Evolutionary conservation across 2,797 vertebrate genomes (phyloP), one percentile per base, ranked within the genome.

Genomic region (Hozukius guyotensis): DNA sequence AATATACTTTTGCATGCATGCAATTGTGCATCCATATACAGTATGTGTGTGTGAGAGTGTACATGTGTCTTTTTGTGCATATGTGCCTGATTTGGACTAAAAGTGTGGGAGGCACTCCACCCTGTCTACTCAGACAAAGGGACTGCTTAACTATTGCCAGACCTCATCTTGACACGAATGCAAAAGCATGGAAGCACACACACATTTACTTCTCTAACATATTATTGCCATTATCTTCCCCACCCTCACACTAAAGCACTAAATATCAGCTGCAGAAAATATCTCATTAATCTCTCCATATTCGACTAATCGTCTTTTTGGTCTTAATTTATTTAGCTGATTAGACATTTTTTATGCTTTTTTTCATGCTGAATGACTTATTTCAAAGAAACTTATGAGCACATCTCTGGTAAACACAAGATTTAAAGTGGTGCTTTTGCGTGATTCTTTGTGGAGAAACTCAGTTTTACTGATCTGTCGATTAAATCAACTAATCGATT

Each of bases 61-160:
- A 24, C 61, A 55, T 62, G 24, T 59, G 32, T 82, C 46, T 66
- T 62, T 66, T 66, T 81, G 69, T 60, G 65, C 63, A 31, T 76
- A 61, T 83, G 79, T 69, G 65, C 76, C 72, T 86, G 86, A 87
- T 82, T 87, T 84, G 69, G 65, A 79, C 60, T 52, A 52, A 46
- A 46, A 63, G 84, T 81, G 89, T 87, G 76, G 79, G 90, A 88
- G 86, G 78, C 68, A 66, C 87, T 91, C 89, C 85, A 87, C 88
- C 91, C 88, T 83, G 76, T 82, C 88, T 84, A 77, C 75, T 88
- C 78, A 87, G 88, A 94, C 91, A 93, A 90, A 90, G 83, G 71
- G 53, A 81, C 88, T 78, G 63, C 73, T 74, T 91, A 95, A 95
- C 83, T 88, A 84, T 75, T 91, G 49, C 90, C 93, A 94, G 93